A percentile compares a stretch with the other conserved stretches of the same genome.
phyloP scores from a whole-genome alignment of 2,797 vertebrate genomes.

The Anguilla pacifica region DNA sequence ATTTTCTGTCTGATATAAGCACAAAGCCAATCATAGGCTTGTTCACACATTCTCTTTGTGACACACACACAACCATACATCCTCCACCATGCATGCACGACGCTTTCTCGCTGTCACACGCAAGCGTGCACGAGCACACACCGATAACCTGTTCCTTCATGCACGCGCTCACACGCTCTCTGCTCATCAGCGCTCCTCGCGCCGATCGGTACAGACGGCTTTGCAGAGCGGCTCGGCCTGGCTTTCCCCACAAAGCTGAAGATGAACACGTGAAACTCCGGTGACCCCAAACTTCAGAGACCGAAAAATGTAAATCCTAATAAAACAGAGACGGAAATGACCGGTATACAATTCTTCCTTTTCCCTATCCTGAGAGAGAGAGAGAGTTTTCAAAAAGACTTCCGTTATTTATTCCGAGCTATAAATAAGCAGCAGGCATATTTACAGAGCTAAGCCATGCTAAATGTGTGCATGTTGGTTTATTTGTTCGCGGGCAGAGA shows the following conservation, averaged over 20 bases:
- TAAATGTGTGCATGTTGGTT: too few species aligned
- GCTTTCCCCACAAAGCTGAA: not conserved
- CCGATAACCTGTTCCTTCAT: not conserved
- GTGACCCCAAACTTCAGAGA: not conserved
- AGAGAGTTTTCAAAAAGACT: not conserved
- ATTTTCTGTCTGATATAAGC: not conserved
- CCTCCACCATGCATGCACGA: not conserved
- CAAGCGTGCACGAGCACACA: not conserved
- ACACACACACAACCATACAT: not conserved
- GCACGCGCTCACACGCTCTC: not conserved
- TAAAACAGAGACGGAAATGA: not conserved
- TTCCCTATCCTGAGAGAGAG: not conserved
- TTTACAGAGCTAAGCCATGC: too few species aligned
- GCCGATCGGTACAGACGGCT: not conserved
- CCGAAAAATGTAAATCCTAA: not conserved
- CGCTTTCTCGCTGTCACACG: not conserved
- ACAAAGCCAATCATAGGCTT: not conserved
- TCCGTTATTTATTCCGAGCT: too few species aligned
- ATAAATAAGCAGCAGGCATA: too few species aligned
- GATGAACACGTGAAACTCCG: not conserved
- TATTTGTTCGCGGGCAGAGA: too few species aligned
- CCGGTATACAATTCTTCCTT: not conserved
- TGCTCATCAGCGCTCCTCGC: not conserved
- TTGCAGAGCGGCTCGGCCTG: not conserved
- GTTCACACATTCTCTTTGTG: not conserved